phyloP scores from a whole-genome alignment of 2,113 vertebrate genomes.

The Buteo buteo region DNA sequence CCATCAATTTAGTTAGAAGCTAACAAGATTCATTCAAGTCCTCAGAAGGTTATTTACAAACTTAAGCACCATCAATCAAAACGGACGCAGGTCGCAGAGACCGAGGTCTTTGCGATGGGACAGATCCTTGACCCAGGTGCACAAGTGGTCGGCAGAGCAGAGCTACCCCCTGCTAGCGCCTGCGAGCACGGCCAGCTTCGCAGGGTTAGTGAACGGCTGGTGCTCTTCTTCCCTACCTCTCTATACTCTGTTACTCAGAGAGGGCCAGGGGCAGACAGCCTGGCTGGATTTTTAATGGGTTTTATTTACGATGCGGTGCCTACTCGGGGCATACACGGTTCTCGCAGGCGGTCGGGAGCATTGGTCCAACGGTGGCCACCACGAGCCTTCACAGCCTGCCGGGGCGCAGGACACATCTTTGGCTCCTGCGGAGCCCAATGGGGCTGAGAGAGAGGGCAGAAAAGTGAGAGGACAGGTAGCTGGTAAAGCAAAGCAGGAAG shows the following conservation, averaged over 20 bases:
- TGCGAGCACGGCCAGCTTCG: fast-evolving
- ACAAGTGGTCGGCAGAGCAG: fast-evolving
- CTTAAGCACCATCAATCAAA: not conserved
- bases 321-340: not conserved
- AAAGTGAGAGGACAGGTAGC: not conserved
- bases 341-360: fast-evolving
- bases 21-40: not conserved
- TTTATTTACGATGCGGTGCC: fast-evolving
- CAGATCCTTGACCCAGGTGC: not conserved
- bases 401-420: fast-evolving
- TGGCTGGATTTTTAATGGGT: not conserved
- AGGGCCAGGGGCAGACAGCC: not conserved
- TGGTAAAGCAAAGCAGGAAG: not conserved
- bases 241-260: not conserved
- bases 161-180: not conserved
- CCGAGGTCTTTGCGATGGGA: fast-evolving
- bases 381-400: fast-evolving
- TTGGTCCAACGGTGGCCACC: not conserved
- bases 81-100: not conserved
- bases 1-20: not conserved
- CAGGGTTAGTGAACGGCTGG: not conserved
- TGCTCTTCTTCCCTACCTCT: not conserved
- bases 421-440: fast-evolving
- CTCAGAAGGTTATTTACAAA: not conserved
- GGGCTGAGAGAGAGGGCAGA: not conserved